phyloP scores from a whole-genome alignment of 1,140 invertebrate genomes.

The Lerema accius region DNA sequence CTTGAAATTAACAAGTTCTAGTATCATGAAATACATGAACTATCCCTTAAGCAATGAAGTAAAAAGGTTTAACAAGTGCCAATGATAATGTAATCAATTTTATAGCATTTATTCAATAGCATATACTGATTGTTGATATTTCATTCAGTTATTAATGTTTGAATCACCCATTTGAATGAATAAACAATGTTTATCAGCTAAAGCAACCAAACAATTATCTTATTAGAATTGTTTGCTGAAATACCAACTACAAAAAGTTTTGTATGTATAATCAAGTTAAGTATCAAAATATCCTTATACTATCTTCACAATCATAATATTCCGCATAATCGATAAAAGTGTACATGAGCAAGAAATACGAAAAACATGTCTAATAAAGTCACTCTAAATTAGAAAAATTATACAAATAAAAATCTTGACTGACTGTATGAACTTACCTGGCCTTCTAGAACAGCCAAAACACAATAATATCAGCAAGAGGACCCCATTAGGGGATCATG shows the following conservation, averaged over 20 bases:
- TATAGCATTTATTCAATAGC: too few species aligned
- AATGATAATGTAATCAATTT: too few species aligned
- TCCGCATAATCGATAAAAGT: not conserved
- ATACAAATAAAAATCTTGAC: not conserved
- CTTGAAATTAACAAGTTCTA: too few species aligned
- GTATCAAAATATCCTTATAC: too few species aligned
- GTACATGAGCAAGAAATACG: not conserved
- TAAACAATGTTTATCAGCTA: not conserved
- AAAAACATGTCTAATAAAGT: not conserved
- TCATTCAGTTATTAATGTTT: not conserved
- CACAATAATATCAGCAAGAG: constrained; percentile 41
- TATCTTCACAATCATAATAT: not conserved
- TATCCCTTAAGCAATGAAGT: too few species aligned
- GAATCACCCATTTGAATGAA: not conserved
- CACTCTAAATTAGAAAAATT: not conserved
- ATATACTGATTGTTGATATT: too few species aligned
- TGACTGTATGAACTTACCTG: constrained; percentile 35
- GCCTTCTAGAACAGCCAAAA: constrained; percentile 25
- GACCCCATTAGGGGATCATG: constrained; percentile 50
- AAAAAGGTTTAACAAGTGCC: too few species aligned
- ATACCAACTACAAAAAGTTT: not conserved
- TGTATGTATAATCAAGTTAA: not conserved
- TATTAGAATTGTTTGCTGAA: not conserved
- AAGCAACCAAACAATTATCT: not conserved
- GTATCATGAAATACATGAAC: too few species aligned